Conservation (phyloP, 2,888 invertebrate genomes). For the Colletes collaris region DNA sequence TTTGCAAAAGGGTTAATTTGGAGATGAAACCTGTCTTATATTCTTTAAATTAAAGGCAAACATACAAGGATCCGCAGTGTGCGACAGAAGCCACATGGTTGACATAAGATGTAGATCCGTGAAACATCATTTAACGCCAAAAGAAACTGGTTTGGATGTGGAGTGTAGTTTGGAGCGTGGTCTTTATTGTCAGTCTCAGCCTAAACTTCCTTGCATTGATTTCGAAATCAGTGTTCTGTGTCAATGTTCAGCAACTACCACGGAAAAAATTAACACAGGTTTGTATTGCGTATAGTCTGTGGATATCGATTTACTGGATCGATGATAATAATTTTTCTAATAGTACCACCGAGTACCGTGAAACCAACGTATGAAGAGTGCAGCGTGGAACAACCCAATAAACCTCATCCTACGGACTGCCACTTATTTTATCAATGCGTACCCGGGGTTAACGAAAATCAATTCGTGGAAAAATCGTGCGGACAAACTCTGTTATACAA, state of each 20-base stretch:
- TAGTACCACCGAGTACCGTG: not conserved
- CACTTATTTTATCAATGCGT: conserved; percentile 88
- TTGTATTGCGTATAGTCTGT: not conserved
- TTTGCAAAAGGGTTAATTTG: too few relatives aligned
- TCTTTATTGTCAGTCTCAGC: conserved; percentile 86
- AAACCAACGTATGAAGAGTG: conserved; percentile 45
- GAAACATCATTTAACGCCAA: conserved; percentile 85
- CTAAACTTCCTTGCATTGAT: conserved; percentile 87
- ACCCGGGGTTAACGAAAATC: conserved; percentile 81
- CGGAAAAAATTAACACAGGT: conserved; percentile 6
- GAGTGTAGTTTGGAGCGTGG: conserved; percentile 91
- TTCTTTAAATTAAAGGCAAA: conserved; percentile 75
- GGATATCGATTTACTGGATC: not conserved
- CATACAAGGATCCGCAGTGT: conserved; percentile 84
- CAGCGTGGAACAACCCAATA: conserved; percentile 84
- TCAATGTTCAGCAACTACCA: conserved; percentile 82
- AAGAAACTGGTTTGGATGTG: conserved; percentile 89
- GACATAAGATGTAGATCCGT: conserved; percentile 91
- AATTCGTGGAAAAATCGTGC: conserved; percentile 87
- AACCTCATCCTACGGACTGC: conserved; percentile 88
- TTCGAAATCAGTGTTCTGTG: conserved; percentile 93
- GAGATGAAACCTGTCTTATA: not conserved
- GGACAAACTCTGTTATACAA: conserved; percentile 88
- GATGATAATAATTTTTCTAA: not conserved
- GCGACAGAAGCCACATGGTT: conserved; percentile 86